These are phyloP conservation scores for Deroplatys truncata DNA, from an alignment of 2,888 invertebrate species.

Conservation along the genomic window DNA sequence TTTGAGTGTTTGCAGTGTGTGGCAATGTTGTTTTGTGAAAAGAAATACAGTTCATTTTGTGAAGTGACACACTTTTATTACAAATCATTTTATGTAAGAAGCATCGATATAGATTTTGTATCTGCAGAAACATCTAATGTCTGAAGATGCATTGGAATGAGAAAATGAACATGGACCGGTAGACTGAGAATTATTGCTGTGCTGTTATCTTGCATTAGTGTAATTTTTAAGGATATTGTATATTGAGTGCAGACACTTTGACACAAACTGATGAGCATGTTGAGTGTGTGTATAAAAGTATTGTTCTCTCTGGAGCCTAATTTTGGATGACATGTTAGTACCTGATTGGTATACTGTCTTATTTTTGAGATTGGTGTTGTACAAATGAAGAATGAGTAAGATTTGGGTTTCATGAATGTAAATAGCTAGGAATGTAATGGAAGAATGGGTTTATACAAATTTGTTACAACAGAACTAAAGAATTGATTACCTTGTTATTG, in stretches of 20 bases:
- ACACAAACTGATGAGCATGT: neutral
- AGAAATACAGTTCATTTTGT: neutral
- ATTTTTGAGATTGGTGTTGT: too few relatives aligned
- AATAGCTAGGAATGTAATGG: too few relatives aligned
- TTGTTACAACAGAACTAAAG: too few relatives aligned
- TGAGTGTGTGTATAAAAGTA: neutral
- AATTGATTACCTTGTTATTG: too few relatives aligned
- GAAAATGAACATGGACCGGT: too few relatives aligned
- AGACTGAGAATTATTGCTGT: neutral
- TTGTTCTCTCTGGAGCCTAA: too few relatives aligned
- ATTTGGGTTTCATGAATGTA: too few relatives aligned
- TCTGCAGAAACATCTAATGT: neutral
- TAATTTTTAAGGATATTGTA: neutral
- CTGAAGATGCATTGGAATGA: neutral
- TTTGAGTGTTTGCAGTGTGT: neutral
- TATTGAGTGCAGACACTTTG: neutral
- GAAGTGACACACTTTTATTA: neutral
- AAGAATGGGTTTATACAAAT: too few relatives aligned
- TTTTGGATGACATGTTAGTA: too few relatives aligned
- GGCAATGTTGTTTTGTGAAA: neutral
- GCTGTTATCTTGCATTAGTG: neutral
- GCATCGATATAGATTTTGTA: neutral
- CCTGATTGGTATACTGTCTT: too few relatives aligned
- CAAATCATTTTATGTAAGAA: neutral
- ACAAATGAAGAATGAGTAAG: too few relatives aligned